phyloP scores from a whole-genome alignment of 2,888 invertebrate species.

The Halictus quadricinctus region DNA sequence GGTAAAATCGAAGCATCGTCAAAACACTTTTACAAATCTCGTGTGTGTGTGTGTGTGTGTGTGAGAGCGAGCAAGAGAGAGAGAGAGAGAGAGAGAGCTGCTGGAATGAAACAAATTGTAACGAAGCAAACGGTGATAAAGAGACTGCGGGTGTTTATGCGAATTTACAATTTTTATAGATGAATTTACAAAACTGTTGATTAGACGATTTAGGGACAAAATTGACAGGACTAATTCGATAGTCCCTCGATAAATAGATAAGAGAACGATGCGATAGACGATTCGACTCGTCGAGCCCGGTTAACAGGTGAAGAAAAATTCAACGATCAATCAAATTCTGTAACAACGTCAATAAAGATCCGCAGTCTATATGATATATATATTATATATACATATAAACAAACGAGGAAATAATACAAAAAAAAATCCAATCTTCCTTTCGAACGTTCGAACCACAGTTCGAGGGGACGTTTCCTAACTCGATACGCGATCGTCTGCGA shows the following conservation, averaged over 20 bases:
- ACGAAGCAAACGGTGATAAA: constrained; percentile 10
- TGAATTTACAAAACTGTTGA: constrained; percentile 7
- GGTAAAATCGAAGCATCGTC: constrained; percentile 12
- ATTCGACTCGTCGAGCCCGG: background rate
- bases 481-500: background rate
- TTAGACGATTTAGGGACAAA: background rate
- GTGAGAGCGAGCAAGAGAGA: background rate
- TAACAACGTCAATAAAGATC: background rate
- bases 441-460: constrained; percentile 64
- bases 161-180: constrained; percentile 9
- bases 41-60: background rate
- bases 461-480: constrained; percentile 1
- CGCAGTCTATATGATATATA: constrained; percentile 1
- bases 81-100: background rate
- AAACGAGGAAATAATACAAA: constrained; percentile 64
- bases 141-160: constrained; percentile 12
- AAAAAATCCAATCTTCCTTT: constrained; percentile 76
- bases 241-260: background rate
- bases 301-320: background rate
- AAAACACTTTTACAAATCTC: background rate
- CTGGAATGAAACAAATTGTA: constrained; percentile 1
- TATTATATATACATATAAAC: background rate
- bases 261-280: background rate
- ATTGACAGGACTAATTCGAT: background rate
- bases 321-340: background rate